Percentiles rank a stretch among this genome's conserved stretches.
Conservation (phyloP, 2,113 vertebrate genomes). For the zebrafish (Danio rerio) region DNA sequence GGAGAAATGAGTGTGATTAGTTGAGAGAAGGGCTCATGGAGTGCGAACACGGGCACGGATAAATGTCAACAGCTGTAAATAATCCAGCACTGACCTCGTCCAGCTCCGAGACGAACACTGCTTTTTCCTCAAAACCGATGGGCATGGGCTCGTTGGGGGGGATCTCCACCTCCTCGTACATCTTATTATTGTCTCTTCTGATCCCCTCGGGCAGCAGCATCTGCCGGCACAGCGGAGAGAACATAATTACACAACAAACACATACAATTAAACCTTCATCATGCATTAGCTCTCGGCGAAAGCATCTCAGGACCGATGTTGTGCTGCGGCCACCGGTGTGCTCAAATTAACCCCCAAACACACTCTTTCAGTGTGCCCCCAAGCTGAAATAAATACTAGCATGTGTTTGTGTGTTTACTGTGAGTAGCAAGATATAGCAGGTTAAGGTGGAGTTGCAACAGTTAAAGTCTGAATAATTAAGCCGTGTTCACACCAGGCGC, state of each 20-base stretch:
- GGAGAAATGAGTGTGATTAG: neutral
- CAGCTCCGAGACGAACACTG: slow-evolving; percentile 89
- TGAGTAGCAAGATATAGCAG: neutral
- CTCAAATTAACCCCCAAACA: neutral
- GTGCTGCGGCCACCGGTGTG: no score
- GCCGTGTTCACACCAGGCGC: no score
- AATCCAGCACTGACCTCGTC: slow-evolving; percentile 85
- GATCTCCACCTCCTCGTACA: slow-evolving; percentile 94
- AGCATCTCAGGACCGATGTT: neutral
- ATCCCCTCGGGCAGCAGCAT: slow-evolving; percentile 92
- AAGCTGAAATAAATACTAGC: neutral
- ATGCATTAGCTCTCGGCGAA: slow-evolving; percentile 45
- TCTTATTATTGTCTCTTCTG: slow-evolving; percentile 89
- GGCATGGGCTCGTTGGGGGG: slow-evolving; percentile 91
- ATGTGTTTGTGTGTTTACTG: neutral
- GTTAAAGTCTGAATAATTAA: no score
- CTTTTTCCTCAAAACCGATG: slow-evolving; percentile 89
- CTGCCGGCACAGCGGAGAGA: slow-evolving; percentile 69
- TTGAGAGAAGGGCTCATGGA: neutral
- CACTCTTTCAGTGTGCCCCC: neutral
- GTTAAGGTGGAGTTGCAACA: neutral
- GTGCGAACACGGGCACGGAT: neutral
- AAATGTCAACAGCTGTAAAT: neutral
- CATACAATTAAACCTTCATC: slow-evolving; percentile 44
- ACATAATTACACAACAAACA: slow-evolving; percentile 36